phyloP scores from a whole-genome alignment of 1,140 invertebrate species.

The Doryteuthis pealeii region DNA sequence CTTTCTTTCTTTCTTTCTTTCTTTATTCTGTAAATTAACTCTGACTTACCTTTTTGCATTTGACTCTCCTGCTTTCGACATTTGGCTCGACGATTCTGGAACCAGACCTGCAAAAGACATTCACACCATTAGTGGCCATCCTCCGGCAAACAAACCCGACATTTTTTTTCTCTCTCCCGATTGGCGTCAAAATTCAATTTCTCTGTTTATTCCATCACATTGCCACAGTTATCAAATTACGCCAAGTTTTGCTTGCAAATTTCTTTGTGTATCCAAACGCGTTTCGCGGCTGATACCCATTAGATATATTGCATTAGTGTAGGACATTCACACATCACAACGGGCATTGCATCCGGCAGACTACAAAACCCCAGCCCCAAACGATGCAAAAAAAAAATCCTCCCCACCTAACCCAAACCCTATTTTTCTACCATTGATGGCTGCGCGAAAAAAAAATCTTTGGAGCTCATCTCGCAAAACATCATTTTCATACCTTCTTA shows the following conservation, averaged over 20 bases:
- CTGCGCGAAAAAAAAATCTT: too few species aligned
- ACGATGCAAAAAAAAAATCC: too few species aligned
- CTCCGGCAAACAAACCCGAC: constrained; percentile 3
- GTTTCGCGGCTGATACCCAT: constrained; percentile 26
- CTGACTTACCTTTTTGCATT: constrained; percentile 79
- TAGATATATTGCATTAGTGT: constrained; percentile 24
- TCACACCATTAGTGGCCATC: neutral
- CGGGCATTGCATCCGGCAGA: neutral
- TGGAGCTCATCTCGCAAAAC: too few species aligned
- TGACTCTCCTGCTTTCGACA: constrained; percentile 95
- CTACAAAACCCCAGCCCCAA: neutral
- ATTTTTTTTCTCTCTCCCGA: neutral
- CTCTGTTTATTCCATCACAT: constrained; percentile 31
- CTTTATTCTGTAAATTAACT: too few species aligned
- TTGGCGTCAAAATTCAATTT: constrained; percentile 25
- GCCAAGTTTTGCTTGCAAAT: constrained; percentile 30
- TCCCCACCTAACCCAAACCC: too few species aligned
- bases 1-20: too few species aligned
- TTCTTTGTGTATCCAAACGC: constrained; percentile 34
- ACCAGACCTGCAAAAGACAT: constrained; percentile 69
- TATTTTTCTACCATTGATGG: too few species aligned
- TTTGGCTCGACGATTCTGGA: constrained; percentile 93
- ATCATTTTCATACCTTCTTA: too few species aligned
- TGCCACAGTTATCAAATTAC: constrained; percentile 26
- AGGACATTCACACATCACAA: constrained; percentile 20